Percentiles rank a stretch among this genome's conserved stretches.
Conservation (phyloP, 1,140 invertebrate genomes). For the Sesamia nonagrioides region DNA sequence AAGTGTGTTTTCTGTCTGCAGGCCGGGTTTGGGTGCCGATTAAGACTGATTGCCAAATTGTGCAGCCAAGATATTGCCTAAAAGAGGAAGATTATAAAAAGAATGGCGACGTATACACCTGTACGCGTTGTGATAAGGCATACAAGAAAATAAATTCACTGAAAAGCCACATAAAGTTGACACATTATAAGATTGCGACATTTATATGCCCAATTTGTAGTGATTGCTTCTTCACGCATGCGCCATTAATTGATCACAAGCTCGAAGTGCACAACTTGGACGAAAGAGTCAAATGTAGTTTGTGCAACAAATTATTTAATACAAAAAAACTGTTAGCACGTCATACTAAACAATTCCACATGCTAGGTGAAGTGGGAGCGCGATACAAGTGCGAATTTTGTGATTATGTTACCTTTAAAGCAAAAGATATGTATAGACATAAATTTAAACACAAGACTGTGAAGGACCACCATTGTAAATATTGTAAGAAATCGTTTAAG, state of each 20-base stretch:
- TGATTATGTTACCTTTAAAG: constrained; percentile 76
- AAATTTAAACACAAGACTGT: constrained; percentile 78
- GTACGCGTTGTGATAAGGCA: constrained; percentile 68
- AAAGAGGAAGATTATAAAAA: background rate
- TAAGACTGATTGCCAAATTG: no score
- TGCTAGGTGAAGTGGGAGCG: constrained; percentile 64
- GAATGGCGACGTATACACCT: constrained; percentile 43
- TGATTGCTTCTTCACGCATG: background rate
- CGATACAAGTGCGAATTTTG: constrained; percentile 74
- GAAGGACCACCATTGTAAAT: constrained; percentile 77
- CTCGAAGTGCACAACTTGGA: constrained; percentile 36
- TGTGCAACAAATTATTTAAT: constrained; percentile 75
- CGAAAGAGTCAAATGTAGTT: constrained; percentile 74
- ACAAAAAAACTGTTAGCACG: constrained; percentile 66
- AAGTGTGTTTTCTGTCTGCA: background rate
- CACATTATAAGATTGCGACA: background rate
- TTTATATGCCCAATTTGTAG: background rate
- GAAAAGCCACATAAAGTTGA: background rate
- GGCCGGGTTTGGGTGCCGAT: no score
- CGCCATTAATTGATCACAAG: background rate
- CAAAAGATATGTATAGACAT: constrained; percentile 76
- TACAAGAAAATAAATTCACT: constrained; percentile 44
- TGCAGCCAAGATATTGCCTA: no score
- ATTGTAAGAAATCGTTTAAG: constrained; percentile 31
- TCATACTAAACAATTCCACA: constrained; percentile 77